Base-by-base conservation (phyloP, 2,888 invertebrate species). In the Dione vanillae region DNA sequence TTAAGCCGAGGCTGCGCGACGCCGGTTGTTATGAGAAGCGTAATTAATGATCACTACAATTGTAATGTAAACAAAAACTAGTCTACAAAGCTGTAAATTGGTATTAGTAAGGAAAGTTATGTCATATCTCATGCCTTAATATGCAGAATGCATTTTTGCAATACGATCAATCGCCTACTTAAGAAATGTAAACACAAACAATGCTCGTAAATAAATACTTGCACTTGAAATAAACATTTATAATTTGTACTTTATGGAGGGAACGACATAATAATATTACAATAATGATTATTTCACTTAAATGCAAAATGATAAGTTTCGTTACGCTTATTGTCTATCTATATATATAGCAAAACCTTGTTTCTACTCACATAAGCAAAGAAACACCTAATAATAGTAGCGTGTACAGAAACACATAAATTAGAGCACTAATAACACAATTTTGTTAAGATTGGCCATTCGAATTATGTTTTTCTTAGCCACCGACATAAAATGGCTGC, bases 401-500 rank as follows among this genome's bases (percentile, higher is more conserved):
- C 86, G 85, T 91, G 86, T 90, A 84, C 87, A 84, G 87, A 91
- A 92, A 91, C 92, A 92, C 92, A 92, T 92, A 92, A 92, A 93
- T 92, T 92, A 91, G 86, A 90, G 85, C 93, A 93, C 93, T 93
- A 93, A 93, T 93, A 92, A 92, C 92, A 92, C 92, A 91, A 93
- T 92, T 92, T 92, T 82, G 89, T 87, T 89, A 92, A 92, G 91
- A 93, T 93, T 93, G 92, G 93, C 92, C 93, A 94, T 94, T 93
- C 92, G 93, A 91, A 93, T 92, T 91, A 93, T 92, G 92, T 93
- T 93, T 93, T 93, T 92, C 92, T 92, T 92, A 90, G 90, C 89
- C 93, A 93, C 92, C 92, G 92, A 93, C 89, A 93, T 94, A 94
- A 94, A 93, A 94, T 94, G 93, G 93, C 93, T 92, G 93, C 92